Conservation (phyloP, 1,140 invertebrate genomes). For the Drosophila nikananu region DNA sequence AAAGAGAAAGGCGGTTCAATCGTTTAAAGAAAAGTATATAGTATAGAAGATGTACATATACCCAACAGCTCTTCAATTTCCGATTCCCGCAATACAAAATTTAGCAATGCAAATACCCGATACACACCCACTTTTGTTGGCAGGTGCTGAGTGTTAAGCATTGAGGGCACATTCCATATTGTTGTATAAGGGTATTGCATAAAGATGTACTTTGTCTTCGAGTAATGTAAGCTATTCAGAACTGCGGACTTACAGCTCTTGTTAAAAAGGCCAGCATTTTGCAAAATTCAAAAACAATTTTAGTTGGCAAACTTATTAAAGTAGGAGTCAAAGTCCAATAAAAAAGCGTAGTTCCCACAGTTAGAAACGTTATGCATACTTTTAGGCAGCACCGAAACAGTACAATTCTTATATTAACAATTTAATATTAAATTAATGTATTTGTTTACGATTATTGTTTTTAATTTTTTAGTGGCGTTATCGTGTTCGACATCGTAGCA, state of each 20-base stretch:
- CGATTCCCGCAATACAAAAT: constrained; percentile 7
- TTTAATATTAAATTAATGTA: not conserved
- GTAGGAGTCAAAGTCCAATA: not conserved
- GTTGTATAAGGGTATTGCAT: not conserved
- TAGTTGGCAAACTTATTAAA: not conserved
- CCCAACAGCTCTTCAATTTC: constrained; percentile 8
- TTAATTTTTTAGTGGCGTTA: not conserved
- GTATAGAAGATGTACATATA: no score
- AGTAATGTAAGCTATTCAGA: not conserved
- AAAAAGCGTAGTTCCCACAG: not conserved
- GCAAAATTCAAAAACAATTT: not conserved
- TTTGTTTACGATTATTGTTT: no score
- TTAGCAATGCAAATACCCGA: constrained; percentile 50
- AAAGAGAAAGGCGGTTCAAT: constrained; percentile 53
- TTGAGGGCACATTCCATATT: not conserved
- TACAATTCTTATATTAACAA: not conserved
- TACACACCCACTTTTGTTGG: constrained; percentile 49
- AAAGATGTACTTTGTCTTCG: constrained; percentile 1
- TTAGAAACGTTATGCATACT: not conserved
- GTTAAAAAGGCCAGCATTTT: not conserved
- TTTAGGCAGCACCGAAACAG: not conserved
- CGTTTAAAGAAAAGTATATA: no score
- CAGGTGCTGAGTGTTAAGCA: not conserved
- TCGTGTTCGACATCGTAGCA: not conserved
- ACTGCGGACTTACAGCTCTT: not conserved